phyloP scores from a whole-genome alignment of 2,113 vertebrate genomes.

The Theristicus caerulescens region DNA sequence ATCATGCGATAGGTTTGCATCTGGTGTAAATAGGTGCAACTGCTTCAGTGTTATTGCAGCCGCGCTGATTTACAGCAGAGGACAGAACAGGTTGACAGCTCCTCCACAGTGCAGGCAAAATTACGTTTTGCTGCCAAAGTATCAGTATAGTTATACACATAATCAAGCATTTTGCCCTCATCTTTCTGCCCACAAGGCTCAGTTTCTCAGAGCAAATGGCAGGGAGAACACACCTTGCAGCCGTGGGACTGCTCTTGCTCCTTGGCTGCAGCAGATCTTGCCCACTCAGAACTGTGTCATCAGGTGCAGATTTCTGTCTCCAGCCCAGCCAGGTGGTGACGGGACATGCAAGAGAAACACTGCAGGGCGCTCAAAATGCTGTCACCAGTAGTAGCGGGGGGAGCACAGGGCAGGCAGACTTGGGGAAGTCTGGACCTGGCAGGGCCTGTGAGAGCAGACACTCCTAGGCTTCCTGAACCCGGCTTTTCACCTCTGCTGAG shows the following conservation, averaged over 20 bases:
- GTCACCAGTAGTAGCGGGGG: not conserved
- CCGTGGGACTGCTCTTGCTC: not conserved
- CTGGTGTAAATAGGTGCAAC: not conserved
- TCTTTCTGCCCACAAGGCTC: not conserved
- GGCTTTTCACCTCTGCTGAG: not conserved
- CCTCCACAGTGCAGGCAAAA: not conserved
- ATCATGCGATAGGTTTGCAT: not conserved
- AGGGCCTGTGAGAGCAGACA: not conserved
- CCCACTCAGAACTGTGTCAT: not conserved
- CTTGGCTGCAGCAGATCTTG: not conserved
- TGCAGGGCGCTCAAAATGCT: not conserved
- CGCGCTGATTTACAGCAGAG: not conserved
- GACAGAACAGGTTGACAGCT: not conserved
- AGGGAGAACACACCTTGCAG: not conserved
- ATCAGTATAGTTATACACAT: too few species aligned
- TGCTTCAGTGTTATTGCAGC: not conserved
- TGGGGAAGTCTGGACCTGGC: not conserved
- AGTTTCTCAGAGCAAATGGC: not conserved
- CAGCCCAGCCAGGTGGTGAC: not conserved
- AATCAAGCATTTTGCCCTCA: not conserved
- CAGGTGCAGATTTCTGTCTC: not conserved
- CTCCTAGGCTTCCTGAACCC: accelerated
- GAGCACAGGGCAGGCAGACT: not conserved
- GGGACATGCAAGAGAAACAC: not conserved
- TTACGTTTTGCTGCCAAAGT: not conserved